Evolutionary conservation across 2,888 invertebrate species (phyloP).

Genomic region (Drosophila cyrtoloma): DNA sequence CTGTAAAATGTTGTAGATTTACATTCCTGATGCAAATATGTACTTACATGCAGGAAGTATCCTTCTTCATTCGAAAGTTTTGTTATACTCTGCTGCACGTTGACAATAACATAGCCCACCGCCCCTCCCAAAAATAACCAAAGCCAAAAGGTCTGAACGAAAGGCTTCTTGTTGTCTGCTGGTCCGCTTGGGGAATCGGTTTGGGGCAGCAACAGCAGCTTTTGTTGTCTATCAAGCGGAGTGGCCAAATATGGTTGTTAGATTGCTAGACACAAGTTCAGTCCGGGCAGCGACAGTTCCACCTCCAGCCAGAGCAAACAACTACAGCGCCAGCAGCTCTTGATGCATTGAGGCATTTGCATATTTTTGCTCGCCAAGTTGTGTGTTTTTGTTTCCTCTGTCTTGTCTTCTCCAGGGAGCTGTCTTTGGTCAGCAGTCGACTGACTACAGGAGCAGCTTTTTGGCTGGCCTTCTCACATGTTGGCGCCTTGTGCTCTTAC

Average conservation of each 20-base stretch:
- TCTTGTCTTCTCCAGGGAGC: conserved; percentile 70
- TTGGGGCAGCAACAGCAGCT: conserved; percentile 37
- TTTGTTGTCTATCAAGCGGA: conserved; percentile 77
- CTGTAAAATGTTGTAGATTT: neutral
- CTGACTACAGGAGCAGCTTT: conserved; percentile 22
- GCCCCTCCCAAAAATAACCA: neutral
- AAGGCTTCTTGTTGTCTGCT: conserved; percentile 39
- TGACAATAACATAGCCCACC: conserved; percentile 41
- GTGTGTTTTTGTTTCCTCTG: conserved; percentile 52
- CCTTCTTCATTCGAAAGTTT: conserved; percentile 13
- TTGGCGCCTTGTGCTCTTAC: conserved; percentile 47
- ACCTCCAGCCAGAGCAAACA: conserved; percentile 5
- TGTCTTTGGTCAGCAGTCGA: conserved; percentile 71
- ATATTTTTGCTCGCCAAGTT: conserved; percentile 60
- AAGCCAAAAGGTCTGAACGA: conserved; percentile 27
- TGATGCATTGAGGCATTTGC: conserved; percentile 48
- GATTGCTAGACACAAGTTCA: conserved; percentile 56
- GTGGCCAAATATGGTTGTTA: conserved; percentile 81
- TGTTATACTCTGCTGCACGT: conserved; percentile 42
- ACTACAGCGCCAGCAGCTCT: conserved; percentile 9
- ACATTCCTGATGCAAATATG: neutral
- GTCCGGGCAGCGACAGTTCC: conserved; percentile 6
- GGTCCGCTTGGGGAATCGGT: conserved; percentile 38
- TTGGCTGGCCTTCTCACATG: conserved; percentile 16
- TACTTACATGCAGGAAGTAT: conserved; percentile 1